Evolutionary conservation across 2,113 vertebrate genomes (phyloP).

Genomic region (Vicugna pacos): DNA sequence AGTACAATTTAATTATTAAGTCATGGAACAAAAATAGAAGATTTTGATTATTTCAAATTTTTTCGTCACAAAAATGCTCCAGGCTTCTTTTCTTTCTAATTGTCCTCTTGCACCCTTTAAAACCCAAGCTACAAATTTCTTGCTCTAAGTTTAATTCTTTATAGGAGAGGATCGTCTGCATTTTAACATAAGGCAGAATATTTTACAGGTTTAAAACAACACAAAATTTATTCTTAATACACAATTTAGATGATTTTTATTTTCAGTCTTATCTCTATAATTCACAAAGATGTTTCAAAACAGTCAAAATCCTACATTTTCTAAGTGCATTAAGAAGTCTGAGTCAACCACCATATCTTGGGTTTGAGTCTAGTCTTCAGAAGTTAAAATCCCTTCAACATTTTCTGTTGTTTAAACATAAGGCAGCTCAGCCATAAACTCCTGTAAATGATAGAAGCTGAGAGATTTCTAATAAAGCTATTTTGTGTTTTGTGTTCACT

Average conservation of each 20-base stretch:
- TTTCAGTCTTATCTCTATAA: neutral
- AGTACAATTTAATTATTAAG: conserved; percentile 25
- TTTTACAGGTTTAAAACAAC: neutral
- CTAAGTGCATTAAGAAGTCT: neutral
- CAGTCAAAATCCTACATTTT: neutral
- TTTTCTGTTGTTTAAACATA: neutral
- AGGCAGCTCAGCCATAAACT: neutral
- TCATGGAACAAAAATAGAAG: conserved; percentile 14
- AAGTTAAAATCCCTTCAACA: neutral
- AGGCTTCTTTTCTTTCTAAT: conserved; percentile 27
- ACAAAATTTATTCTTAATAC: neutral
- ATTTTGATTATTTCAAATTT: neutral
- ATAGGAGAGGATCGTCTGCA: neutral
- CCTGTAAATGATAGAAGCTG: neutral
- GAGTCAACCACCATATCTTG: neutral
- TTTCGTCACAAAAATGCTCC: conserved; percentile 17
- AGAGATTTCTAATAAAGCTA: neutral
- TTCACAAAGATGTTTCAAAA: neutral
- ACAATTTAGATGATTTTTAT: neutral
- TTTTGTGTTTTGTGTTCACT: neutral
- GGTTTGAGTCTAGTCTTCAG: neutral
- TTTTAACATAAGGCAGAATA: neutral
- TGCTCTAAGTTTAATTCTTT: neutral
- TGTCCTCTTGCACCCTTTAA: neutral
- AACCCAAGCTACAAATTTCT: neutral